phyloP scores from a whole-genome alignment of 2,888 invertebrate species.

The Abrostola tripartita region DNA sequence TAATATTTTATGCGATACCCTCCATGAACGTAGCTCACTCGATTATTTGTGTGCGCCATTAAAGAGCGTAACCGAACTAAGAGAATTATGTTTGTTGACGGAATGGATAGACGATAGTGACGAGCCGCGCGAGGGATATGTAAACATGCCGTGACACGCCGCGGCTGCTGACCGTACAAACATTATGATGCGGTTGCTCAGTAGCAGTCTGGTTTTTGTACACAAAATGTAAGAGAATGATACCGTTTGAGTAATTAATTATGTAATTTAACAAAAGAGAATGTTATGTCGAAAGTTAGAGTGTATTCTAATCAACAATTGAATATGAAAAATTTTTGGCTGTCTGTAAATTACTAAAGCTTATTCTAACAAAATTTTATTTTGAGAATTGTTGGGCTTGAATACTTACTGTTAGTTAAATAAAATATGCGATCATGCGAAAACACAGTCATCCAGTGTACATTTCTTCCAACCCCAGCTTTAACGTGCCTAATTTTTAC shows the following conservation, averaged over 20 bases:
- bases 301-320: too few species aligned
- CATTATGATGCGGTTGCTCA: constrained; percentile 11
- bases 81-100: constrained; percentile 73
- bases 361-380: too few species aligned
- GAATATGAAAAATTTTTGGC: too few species aligned
- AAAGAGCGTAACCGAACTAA: constrained; percentile 47
- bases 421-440: neutral
- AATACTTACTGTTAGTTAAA: too few species aligned
- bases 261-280: neutral
- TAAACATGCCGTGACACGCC: constrained; percentile 66
- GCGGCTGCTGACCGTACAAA: constrained; percentile 63
- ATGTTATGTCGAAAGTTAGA: neutral
- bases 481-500: neutral
- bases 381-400: too few species aligned
- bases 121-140: constrained; percentile 60
- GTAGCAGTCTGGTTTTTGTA: constrained; percentile 19
- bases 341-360: too few species aligned
- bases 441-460: neutral
- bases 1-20: constrained; percentile 13
- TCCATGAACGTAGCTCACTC: constrained; percentile 28
- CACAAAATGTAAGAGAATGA: constrained; percentile 32
- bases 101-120: constrained; percentile 70
- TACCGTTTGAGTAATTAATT: constrained; percentile 2
- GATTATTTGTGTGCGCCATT: constrained; percentile 54
- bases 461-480: neutral